Evolutionary conservation across 1,140 invertebrate species (phyloP).

Genomic region (Brachystomella parvula): DNA sequence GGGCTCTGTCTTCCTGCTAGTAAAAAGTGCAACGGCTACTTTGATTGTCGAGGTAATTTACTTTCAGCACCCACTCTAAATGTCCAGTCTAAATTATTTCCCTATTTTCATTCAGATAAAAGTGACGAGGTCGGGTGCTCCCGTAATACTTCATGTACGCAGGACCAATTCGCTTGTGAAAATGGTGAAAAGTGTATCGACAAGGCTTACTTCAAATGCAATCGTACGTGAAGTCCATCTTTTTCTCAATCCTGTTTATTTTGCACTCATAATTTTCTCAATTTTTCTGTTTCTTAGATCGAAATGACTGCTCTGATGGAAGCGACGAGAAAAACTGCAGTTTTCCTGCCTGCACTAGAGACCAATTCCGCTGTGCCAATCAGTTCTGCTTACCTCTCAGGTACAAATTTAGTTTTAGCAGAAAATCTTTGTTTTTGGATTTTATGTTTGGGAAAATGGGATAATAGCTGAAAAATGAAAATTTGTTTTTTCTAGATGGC

Average conservation of each 20-base stretch:
- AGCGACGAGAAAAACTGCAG: constrained; percentile 32
- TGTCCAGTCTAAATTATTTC: too few species aligned
- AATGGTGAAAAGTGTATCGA: constrained; percentile 76
- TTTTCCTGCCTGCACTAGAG: constrained; percentile 73
- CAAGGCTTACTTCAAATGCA: constrained; percentile 62
- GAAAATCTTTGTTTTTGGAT: constrained; percentile 1
- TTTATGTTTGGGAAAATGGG: too few species aligned
- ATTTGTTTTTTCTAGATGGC: constrained; percentile 54
- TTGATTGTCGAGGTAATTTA: constrained; percentile 78
- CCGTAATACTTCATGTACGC: constrained; percentile 51
- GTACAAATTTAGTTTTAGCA: constrained; percentile 43
- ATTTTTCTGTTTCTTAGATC: neutral
- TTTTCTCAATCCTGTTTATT: neutral
- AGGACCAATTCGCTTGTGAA: constrained; percentile 69
- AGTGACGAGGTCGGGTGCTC: constrained; percentile 79
- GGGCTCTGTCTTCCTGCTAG: constrained; percentile 75
- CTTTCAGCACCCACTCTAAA: too few species aligned
- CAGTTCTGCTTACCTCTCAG: constrained; percentile 77
- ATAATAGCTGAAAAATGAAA: too few species aligned
- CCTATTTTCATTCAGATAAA: too few species aligned
- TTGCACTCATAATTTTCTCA: neutral
- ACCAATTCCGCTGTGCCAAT: constrained; percentile 88
- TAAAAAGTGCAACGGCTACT: constrained; percentile 81
- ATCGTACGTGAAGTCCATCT: constrained; percentile 61
- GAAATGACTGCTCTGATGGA: constrained; percentile 14